These are phyloP conservation scores for Polyploca ridens DNA, from an alignment of 2,888 invertebrate species.

Conservation along the genomic window DNA sequence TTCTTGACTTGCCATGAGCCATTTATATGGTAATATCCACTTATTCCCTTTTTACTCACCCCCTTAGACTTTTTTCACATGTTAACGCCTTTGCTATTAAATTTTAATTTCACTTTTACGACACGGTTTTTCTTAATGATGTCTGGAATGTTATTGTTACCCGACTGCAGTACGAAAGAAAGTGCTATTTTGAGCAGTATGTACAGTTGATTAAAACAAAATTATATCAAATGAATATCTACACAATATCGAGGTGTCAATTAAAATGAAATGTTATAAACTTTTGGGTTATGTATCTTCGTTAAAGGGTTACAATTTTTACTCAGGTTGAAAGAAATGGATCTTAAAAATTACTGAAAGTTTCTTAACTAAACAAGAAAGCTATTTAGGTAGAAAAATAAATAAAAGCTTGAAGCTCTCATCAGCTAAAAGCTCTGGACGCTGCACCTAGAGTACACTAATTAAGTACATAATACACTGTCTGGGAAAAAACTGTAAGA, in stretches of 20 bases:
- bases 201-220: background rate
- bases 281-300: too few relatives aligned
- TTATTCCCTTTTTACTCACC: background rate
- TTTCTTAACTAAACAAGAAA: conserved; percentile 33
- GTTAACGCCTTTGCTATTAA: conserved; percentile 49
- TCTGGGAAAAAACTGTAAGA: conserved; percentile 13
- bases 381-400: conserved; percentile 17
- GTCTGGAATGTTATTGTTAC: background rate
- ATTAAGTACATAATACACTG: conserved; percentile 23
- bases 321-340: too few relatives aligned
- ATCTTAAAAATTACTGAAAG: background rate
- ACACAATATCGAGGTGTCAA: too few relatives aligned
- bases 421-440: conserved; percentile 44
- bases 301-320: too few relatives aligned
- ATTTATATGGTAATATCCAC: conserved; percentile 5
- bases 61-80: conserved; percentile 30
- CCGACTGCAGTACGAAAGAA: too few relatives aligned
- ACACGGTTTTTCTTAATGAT: conserved; percentile 34
- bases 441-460: conserved; percentile 22
- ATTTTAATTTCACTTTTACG: conserved; percentile 62
- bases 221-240: too few relatives aligned
- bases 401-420: conserved; percentile 26
- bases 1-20: background rate
- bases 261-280: too few relatives aligned
- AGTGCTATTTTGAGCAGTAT: too few relatives aligned